These are phyloP conservation scores for Phaedon cochleariae DNA, from an alignment of 2,888 invertebrate genomes.

Conservation along the genomic window DNA sequence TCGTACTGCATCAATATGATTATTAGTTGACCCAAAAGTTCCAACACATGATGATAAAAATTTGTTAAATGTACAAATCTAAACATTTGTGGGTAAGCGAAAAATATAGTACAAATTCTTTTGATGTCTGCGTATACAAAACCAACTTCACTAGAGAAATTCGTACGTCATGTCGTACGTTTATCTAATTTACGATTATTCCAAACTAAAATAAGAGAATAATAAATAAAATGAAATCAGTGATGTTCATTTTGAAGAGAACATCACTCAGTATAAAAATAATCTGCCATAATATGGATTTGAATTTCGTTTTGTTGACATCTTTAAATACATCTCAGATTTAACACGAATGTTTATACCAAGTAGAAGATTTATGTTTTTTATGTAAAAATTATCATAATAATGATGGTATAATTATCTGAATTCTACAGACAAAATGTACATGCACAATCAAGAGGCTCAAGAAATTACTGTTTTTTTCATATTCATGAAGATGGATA, in stretches of 20 bases:
- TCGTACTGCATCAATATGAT: slow-evolving; percentile 32
- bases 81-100: background rate
- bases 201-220: too few relatives aligned
- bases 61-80: background rate
- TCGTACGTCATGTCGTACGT: too few relatives aligned
- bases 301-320: slow-evolving; percentile 24
- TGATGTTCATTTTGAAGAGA: slow-evolving; percentile 9
- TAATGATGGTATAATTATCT: slow-evolving; percentile 23
- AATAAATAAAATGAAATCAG: background rate
- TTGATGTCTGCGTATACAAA: background rate
- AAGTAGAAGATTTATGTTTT: slow-evolving; percentile 4
- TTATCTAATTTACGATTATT: too few relatives aligned
- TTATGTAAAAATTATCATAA: too few relatives aligned
- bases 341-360: background rate
- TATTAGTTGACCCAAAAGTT: slow-evolving; percentile 20
- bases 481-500: too few relatives aligned
- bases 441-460: slow-evolving; percentile 27
- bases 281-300: slow-evolving; percentile 34
- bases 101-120: background rate
- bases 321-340: slow-evolving; percentile 31
- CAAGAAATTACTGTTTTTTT: slow-evolving; percentile 13
- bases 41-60: background rate
- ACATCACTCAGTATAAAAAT: slow-evolving; percentile 38
- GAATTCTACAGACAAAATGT: slow-evolving; percentile 38
- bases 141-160: background rate